phyloP scores from a whole-genome alignment of 1,140 invertebrate species.

The Drosophila tristis region DNA sequence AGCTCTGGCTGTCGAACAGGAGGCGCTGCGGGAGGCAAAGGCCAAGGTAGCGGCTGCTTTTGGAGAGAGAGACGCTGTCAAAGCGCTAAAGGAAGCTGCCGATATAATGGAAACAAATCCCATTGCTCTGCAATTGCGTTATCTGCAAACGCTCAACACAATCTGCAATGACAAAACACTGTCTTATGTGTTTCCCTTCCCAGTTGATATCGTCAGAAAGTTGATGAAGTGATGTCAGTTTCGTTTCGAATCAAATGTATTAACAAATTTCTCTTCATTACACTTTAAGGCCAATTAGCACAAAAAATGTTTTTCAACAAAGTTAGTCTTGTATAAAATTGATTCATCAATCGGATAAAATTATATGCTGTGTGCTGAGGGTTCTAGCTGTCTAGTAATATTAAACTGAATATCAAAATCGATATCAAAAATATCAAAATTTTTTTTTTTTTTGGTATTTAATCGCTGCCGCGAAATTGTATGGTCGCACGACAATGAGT shows the following conservation, averaged over 20 bases:
- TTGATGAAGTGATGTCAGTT: slow-evolving; percentile 38
- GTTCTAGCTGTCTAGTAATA: too few relatives aligned
- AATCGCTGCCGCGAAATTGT: too few relatives aligned
- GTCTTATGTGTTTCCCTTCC: slow-evolving; percentile 63
- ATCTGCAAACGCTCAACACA: slow-evolving; percentile 90
- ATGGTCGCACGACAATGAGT: too few relatives aligned
- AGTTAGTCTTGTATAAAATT: too few relatives aligned
- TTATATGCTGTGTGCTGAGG: too few relatives aligned
- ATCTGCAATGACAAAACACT: slow-evolving; percentile 86
- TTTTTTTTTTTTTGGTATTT: too few relatives aligned
- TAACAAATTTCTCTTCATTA: background rate
- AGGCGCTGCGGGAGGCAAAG: slow-evolving; percentile 89
- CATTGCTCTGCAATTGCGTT: slow-evolving; percentile 87
- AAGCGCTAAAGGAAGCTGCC: slow-evolving; percentile 94
- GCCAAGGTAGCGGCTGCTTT: slow-evolving; percentile 92
- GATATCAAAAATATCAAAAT: too few relatives aligned
- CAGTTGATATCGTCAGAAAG: slow-evolving; percentile 53
- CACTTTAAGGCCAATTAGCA: too few relatives aligned
- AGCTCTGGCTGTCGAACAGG: slow-evolving; percentile 94
- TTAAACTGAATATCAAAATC: too few relatives aligned
- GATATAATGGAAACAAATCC: slow-evolving; percentile 94
- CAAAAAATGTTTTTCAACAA: too few relatives aligned
- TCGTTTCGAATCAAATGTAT: background rate
- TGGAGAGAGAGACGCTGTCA: slow-evolving; percentile 94
- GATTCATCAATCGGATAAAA: too few relatives aligned